Conservation (phyloP, 2,888 invertebrate genomes). For the Dysmachus trigonus region DNA sequence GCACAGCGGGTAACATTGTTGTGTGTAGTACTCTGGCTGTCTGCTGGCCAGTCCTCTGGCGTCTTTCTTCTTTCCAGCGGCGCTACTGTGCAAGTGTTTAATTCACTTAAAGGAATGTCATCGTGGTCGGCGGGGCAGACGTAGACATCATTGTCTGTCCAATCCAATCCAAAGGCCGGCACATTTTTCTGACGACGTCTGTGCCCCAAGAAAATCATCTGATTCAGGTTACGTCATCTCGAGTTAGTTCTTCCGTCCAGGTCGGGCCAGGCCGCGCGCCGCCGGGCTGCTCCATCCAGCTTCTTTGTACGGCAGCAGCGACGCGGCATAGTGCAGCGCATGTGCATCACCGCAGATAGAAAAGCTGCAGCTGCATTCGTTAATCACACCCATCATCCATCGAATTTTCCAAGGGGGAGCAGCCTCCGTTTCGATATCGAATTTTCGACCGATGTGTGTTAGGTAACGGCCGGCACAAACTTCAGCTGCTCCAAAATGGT, state of each 20-base stretch:
- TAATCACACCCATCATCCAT: neutral
- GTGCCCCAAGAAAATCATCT: neutral
- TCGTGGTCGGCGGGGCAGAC: neutral
- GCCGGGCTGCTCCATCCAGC: neutral
- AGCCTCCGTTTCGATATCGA: neutral
- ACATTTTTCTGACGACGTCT: neutral
- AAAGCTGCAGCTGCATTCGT: neutral
- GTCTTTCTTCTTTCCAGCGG: neutral
- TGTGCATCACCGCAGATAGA: neutral
- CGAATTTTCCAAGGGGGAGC: neutral
- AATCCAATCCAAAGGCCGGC: neutral
- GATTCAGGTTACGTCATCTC: neutral
- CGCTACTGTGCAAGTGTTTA: neutral
- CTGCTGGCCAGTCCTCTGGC: neutral
- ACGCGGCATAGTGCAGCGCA: neutral
- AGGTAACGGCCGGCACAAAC: neutral
- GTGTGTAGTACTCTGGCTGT: neutral
- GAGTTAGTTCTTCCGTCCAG: neutral
- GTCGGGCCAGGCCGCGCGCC: neutral
- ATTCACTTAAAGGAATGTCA: neutral
- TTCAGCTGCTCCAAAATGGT: neutral
- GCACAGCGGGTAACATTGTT: neutral
- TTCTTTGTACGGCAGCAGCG: neutral
- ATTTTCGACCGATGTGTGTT: neutral
- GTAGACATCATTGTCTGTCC: neutral